Evolutionary conservation across 2,113 vertebrate species (phyloP).

Genomic region (Osmerus mordax): DNA sequence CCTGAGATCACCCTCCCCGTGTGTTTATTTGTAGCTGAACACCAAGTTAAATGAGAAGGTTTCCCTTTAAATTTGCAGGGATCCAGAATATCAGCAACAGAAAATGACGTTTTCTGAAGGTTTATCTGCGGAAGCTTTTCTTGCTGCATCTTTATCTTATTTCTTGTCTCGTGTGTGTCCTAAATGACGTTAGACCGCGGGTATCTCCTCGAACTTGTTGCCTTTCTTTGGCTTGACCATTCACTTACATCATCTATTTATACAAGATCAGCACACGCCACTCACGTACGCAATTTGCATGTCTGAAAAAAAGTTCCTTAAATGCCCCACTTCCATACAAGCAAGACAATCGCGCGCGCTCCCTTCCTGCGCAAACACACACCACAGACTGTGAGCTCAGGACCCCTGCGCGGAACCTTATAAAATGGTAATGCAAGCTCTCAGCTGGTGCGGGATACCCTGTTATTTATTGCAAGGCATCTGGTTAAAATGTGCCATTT

Average conservation of each 20-base stretch:
- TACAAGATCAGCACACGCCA: constrained; percentile 35
- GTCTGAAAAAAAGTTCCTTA: constrained; percentile 37
- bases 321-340: constrained; percentile 28
- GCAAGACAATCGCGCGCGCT: constrained; percentile 25
- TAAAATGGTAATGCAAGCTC: constrained; percentile 57
- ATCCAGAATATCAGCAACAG: constrained; percentile 70
- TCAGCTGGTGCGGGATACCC: constrained; percentile 40
- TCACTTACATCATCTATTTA: constrained; percentile 26
- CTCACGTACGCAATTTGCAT: constrained; percentile 55
- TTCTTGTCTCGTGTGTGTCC: constrained; percentile 13
- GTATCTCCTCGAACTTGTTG: not conserved
- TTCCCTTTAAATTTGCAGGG: constrained; percentile 61
- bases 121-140: constrained; percentile 30
- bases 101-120: constrained; percentile 54
- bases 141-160: constrained; percentile 42
- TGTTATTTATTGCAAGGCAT: constrained; percentile 69
- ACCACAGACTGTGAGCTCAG: constrained; percentile 28
- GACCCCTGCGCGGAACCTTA: constrained; percentile 38
- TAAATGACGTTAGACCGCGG: not conserved
- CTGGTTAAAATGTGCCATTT: constrained; percentile 73
- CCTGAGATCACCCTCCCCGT: constrained; percentile 25
- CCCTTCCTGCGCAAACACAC: constrained; percentile 17
- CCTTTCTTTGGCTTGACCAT: not conserved
- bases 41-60: not conserved
- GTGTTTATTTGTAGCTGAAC: not conserved